Percentiles rank a stretch among this genome's conserved stretches.
Evolutionary conservation across 2,888 invertebrate species (phyloP).

Genomic region (Meghimatium bilineatum): DNA sequence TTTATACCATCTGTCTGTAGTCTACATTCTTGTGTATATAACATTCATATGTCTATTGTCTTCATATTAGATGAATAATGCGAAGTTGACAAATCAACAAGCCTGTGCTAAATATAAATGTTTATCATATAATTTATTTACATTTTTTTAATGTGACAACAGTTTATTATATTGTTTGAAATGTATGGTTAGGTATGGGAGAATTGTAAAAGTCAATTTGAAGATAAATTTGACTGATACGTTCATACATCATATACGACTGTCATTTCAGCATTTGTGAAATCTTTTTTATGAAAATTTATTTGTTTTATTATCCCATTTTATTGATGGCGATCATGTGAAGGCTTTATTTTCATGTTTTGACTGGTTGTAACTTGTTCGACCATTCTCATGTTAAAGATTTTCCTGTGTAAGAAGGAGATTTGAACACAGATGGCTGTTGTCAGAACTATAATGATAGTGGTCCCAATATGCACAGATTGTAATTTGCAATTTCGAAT

Average conservation of each 20-base stretch:
- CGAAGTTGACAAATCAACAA: background rate
- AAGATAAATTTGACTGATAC: background rate
- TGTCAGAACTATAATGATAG: too few species aligned
- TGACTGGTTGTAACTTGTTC: too few species aligned
- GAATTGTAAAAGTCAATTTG: background rate
- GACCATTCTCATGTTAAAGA: too few species aligned
- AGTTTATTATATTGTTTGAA: background rate
- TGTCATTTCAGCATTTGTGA: conserved; percentile 5
- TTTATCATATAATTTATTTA: conserved; percentile 2
- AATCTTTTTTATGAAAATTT: background rate
- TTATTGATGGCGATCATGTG: conserved; percentile 14
- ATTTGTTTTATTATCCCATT: background rate
- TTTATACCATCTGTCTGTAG: too few species aligned
- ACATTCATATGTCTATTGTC: background rate
- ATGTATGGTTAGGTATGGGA: background rate
- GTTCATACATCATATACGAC: background rate
- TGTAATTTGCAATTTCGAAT: too few species aligned
- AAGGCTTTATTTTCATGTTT: background rate
- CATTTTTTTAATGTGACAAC: background rate
- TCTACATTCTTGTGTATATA: too few species aligned
- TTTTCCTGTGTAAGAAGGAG: too few species aligned
- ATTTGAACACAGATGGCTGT: too few species aligned
- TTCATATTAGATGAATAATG: background rate
- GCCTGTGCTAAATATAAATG: background rate
- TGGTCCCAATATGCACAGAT: too few species aligned